These are phyloP conservation scores for Marisa cornuarietis DNA, from an alignment of 1,140 invertebrate genomes.

Conservation along the genomic window DNA sequence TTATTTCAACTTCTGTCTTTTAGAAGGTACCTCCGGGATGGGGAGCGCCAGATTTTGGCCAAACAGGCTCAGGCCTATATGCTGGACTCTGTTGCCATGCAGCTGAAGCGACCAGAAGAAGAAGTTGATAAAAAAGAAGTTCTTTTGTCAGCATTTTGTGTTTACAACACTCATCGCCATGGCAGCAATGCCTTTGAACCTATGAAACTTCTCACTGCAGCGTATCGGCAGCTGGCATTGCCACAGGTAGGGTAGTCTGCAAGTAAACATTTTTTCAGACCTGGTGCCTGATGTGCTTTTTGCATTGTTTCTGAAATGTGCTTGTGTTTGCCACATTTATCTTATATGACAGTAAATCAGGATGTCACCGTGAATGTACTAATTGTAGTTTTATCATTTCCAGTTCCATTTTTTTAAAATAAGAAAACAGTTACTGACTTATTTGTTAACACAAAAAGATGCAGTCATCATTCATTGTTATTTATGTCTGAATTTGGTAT, in stretches of 20 bases:
- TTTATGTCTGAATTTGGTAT: too few species aligned
- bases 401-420: too few species aligned
- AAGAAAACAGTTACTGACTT: too few species aligned
- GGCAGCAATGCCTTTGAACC: neutral
- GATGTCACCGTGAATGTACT: too few species aligned
- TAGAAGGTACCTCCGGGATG: slow-evolving; percentile 82
- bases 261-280: too few species aligned
- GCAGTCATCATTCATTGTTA: too few species aligned
- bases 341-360: too few species aligned
- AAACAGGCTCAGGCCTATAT: slow-evolving; percentile 73
- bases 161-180: slow-evolving; percentile 22
- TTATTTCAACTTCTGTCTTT: slow-evolving; percentile 35
- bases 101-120: slow-evolving; percentile 28
- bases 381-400: too few species aligned
- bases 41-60: slow-evolving; percentile 79
- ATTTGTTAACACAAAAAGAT: too few species aligned
- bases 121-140: slow-evolving; percentile 34
- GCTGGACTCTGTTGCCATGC: slow-evolving; percentile 41
- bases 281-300: too few species aligned
- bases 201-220: slow-evolving; percentile 13
- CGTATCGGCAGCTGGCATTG: slow-evolving; percentile 12
- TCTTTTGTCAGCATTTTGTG: slow-evolving; percentile 40
- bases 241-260: slow-evolving; percentile 2
- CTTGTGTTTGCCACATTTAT: too few species aligned
- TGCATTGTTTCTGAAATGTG: too few species aligned